Evolutionary conservation across 2,888 invertebrate species (phyloP).

Genomic region (Micropterix aruncella): DNA sequence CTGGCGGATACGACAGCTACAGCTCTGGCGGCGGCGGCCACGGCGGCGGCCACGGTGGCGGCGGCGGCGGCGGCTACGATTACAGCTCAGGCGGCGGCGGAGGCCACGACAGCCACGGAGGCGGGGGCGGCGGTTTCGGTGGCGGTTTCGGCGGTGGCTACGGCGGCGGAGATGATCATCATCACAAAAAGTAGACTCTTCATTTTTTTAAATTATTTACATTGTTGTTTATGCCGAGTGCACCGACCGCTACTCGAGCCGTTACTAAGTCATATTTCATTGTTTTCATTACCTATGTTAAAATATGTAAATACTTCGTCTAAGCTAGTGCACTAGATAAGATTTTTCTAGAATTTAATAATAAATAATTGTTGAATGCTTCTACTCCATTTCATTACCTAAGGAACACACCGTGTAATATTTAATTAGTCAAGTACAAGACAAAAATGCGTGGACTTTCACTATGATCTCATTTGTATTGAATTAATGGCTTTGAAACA

Average conservation of each 20-base stretch:
- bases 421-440: too few relatives aligned
- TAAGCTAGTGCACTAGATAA: too few relatives aligned
- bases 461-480: too few relatives aligned
- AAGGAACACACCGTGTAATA: too few relatives aligned
- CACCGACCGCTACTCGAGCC: too few relatives aligned
- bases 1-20: conserved; percentile 10
- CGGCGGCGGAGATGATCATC: conserved; percentile 13
- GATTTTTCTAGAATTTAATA: too few relatives aligned
- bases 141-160: conserved; percentile 15
- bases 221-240: neutral
- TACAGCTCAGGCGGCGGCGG: conserved; percentile 17
- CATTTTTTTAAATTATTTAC: neutral
- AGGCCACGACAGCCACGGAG: conserved; percentile 11
- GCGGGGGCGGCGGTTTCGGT: conserved; percentile 7
- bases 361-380: too few relatives aligned
- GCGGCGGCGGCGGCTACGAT: conserved; percentile 13
- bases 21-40: conserved; percentile 9
- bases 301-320: too few relatives aligned
- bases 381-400: too few relatives aligned
- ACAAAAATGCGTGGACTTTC: too few relatives aligned
- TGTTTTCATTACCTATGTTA: too few relatives aligned
- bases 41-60: conserved; percentile 9
- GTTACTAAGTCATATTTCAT: neutral
- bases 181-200: neutral
- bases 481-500: too few relatives aligned